These are phyloP conservation scores for Actinopyga echinites DNA, from an alignment of 53 echinoderm and acorn worm species.

Conservation along the genomic window DNA sequence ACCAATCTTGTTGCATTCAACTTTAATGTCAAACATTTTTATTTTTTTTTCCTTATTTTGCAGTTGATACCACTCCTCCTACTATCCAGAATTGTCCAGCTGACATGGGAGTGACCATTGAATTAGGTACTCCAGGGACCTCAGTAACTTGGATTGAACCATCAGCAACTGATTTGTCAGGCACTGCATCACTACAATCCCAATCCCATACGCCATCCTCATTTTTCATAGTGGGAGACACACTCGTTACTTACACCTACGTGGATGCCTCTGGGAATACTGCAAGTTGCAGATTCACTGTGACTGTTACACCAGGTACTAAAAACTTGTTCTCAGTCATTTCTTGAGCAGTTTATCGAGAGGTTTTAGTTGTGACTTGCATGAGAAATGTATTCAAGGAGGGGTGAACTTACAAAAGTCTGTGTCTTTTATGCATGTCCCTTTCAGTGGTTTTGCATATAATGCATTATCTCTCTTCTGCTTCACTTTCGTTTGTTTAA, in stretches of 20 bases:
- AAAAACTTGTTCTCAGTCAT: neutral
- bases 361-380: neutral
- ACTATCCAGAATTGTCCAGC: neutral
- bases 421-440: too few species aligned
- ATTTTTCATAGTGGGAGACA: neutral
- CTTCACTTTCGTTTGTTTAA: too few species aligned
- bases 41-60: neutral
- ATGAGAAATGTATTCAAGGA: too few species aligned
- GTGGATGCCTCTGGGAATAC: conserved; percentile 8
- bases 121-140: neutral
- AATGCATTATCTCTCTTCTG: too few species aligned
- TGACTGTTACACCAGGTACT: conserved; percentile 39
- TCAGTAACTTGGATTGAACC: conserved; percentile 2
- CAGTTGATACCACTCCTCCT: conserved; percentile 1
- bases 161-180: neutral
- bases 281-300: conserved; percentile 19
- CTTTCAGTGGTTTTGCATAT: too few species aligned
- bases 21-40: too few species aligned
- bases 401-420: too few species aligned
- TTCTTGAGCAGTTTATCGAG: neutral
- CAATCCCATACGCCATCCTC: neutral
- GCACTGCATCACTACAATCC: neutral
- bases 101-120: neutral
- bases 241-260: conserved; percentile 11
- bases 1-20: too few species aligned